A percentile compares a stretch with the other conserved stretches of the same genome.
These are phyloP conservation scores for Aplysia californica DNA, from an alignment of 1,140 invertebrate species.

Conservation along the genomic window DNA sequence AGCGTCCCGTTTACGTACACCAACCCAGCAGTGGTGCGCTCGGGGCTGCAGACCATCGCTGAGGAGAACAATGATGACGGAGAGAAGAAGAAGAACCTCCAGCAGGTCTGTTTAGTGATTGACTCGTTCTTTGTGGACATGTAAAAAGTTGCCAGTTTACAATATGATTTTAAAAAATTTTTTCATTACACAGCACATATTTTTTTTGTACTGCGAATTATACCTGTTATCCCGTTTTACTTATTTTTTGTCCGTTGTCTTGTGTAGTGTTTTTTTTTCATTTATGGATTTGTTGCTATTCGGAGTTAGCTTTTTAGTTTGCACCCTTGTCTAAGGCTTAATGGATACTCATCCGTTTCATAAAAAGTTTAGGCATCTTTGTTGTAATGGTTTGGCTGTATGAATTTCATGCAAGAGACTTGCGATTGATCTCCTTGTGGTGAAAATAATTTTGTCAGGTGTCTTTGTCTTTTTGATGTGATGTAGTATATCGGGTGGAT, in stretches of 20 bases:
- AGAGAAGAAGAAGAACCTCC: constrained; percentile 3
- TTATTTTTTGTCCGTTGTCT: neutral
- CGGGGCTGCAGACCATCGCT: constrained; percentile 44
- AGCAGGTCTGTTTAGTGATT: constrained; percentile 6
- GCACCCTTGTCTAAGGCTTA: too few relatives aligned
- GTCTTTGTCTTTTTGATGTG: too few relatives aligned
- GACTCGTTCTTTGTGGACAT: neutral
- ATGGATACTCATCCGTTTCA: too few relatives aligned
- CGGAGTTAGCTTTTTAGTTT: too few relatives aligned
- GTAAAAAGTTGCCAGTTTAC: neutral
- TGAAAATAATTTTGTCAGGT: too few relatives aligned
- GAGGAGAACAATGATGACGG: constrained; percentile 40
- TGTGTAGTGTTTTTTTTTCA: too few relatives aligned
- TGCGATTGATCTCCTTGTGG: too few relatives aligned
- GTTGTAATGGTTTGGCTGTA: too few relatives aligned
- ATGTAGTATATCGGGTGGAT: too few relatives aligned
- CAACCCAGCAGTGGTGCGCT: constrained; percentile 18
- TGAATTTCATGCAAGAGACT: too few relatives aligned
- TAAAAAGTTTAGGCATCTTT: too few relatives aligned
- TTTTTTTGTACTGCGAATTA: neutral
- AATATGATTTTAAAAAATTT: neutral
- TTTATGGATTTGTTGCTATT: too few relatives aligned
- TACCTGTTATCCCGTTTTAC: neutral
- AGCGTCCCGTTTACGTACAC: constrained; percentile 13
- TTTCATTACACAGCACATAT: neutral